These are phyloP conservation scores for Paramormyrops kingsleyae DNA, from an alignment of 2,113 vertebrate species.

Conservation along the genomic window DNA sequence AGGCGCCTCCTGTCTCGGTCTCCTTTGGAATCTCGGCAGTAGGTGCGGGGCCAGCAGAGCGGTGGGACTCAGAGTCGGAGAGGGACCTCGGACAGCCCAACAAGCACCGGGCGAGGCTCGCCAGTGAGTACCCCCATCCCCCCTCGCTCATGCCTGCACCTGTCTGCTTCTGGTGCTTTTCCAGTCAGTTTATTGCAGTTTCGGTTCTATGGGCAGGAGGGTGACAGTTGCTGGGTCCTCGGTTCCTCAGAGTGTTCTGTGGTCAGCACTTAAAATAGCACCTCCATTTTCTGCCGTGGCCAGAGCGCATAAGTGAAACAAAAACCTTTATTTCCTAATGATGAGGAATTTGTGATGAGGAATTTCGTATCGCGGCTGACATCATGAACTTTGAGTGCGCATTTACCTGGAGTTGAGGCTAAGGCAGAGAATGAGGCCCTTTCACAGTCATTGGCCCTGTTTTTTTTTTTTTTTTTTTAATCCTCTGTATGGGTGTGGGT, in stretches of 20 bases:
- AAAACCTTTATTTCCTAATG: background rate
- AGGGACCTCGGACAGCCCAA: conserved; percentile 74
- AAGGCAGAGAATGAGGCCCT: background rate
- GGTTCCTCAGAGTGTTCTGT: background rate
- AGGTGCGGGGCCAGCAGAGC: conserved; percentile 64
- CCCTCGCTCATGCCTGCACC: conserved; percentile 4
- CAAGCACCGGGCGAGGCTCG: conserved; percentile 74
- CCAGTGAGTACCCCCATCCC: conserved; percentile 75
- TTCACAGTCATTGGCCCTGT: background rate
- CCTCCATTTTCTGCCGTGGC: background rate
- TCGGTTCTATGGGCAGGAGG: background rate
- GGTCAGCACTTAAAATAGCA: background rate
- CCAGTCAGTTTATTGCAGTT: background rate
- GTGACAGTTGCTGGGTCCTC: background rate
- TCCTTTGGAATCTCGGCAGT: conserved; percentile 82
- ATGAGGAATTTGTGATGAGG: background rate
- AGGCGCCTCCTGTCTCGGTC: conserved; percentile 80
- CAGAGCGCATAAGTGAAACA: background rate
- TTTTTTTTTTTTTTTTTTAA: background rate
- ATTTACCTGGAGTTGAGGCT: background rate
- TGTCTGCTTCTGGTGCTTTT: background rate
- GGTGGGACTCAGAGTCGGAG: conserved; percentile 66
- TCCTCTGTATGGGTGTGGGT: background rate
- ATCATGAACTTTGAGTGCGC: background rate
- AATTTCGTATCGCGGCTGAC: background rate